phyloP scores from a whole-genome alignment of 2,888 invertebrate genomes.

The Ornithoptera priamus region DNA sequence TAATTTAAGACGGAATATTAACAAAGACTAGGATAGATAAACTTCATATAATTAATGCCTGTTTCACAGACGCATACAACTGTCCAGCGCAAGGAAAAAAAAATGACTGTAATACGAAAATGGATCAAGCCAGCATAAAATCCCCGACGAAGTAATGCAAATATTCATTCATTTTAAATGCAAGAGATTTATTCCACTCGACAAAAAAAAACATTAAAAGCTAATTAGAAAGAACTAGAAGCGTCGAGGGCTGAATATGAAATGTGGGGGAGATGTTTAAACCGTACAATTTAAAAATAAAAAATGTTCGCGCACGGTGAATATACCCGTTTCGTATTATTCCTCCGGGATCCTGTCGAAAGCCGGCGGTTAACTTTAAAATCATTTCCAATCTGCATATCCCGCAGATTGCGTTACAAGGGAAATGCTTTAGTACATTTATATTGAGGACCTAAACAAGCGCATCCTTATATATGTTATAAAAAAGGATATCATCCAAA shows the following conservation, averaged over 20 bases:
- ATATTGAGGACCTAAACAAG: too few species aligned
- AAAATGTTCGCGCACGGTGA: conserved; percentile 24
- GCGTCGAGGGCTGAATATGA: conserved; percentile 28
- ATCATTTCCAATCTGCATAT: conserved; percentile 27
- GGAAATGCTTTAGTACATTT: conserved; percentile 2
- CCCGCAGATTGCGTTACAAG: conserved; percentile 18
- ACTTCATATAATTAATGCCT: background rate
- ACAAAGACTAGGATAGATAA: background rate
- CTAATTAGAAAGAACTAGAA: conserved; percentile 28
- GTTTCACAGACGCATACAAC: background rate
- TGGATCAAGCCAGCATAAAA: conserved; percentile 21
- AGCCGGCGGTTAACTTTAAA: conserved; percentile 19
- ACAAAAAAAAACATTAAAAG: conserved; percentile 24
- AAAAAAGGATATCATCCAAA: too few species aligned
- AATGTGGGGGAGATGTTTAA: conserved; percentile 23
- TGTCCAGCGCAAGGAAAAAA: conserved; percentile 2
- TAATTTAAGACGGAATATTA: too few species aligned
- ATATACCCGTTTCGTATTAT: conserved; percentile 19
- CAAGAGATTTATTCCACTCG: conserved; percentile 23
- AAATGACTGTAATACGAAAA: conserved; percentile 12
- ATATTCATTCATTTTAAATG: conserved; percentile 26
- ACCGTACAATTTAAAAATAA: conserved; percentile 29
- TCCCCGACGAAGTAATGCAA: conserved; percentile 23
- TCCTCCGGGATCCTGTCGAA: conserved; percentile 19
- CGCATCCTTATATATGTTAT: too few species aligned